Evolutionary conservation across 1,140 invertebrate species (phyloP), one percentile per base, ranked within the genome.

Genomic region (Leptinotarsa undecemlineata): DNA sequence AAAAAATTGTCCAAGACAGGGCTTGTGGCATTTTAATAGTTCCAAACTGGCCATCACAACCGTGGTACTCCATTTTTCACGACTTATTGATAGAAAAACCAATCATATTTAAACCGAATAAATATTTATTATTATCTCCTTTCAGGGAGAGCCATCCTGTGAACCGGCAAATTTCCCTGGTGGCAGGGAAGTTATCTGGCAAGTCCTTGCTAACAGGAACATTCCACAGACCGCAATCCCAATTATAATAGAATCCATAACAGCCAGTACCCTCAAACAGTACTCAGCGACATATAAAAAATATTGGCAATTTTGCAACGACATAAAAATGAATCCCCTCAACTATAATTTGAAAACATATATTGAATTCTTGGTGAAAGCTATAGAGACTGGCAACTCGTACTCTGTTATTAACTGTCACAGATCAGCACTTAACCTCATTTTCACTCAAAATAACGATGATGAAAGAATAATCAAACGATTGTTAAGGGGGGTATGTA

Each of bases 41-140:
- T 73, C 84, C 82, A 81, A 82, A 84, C 42, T 84, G 82, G 82
- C 67, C 68, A 1, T 77, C 74, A 4, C 82, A 83, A 64, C 77
- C 82, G 15, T 84, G 82, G 81, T 82, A 72, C 48, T 80, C 82
- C 15, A 21, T 81, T 13, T 82, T 79, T 62, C 4, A 60, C 11
- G n/a, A 17, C 20, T 42, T 76, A 42, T 47, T 71, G 62, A 51
- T 62, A 51, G 48, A 61, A 19, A 20, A 74, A 21, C 75, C 72
- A 11, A 70, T 76, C 17, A 48, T 70, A 15, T 77, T 76, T 13
- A 17, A 17, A 17, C 75, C 75, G 19, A 66, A 33, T 48, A 74
- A 68, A 66, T n/a, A 63, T 42, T 67, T 70, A 51, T 20, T 76
- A 13, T 60, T 74, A 60, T 77, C 74, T 64, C 76, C 73, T 78